Evolutionary conservation across 2,113 vertebrate genomes (phyloP), one percentile per base, ranked within the genome.

Genomic region (Synchiropus splendidus): DNA sequence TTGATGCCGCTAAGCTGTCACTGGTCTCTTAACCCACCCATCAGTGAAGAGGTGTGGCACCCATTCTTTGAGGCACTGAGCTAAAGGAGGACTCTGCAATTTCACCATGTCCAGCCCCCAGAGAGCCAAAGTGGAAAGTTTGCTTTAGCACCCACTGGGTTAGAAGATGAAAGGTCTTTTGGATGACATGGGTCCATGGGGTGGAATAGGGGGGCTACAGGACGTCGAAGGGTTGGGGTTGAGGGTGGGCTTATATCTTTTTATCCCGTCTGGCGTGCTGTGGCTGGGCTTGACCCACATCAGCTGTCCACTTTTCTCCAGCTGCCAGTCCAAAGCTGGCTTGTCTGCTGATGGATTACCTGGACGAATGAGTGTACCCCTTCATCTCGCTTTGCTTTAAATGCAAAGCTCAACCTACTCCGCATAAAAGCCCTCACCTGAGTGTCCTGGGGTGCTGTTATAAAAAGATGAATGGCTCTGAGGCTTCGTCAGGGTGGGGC

Each of bases 291-390:
- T 18, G 38, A 62, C 63, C 67, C 63, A 61, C 67, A 49, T 78
- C 80, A 83, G 78, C 78, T 81, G 78, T 83, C 71, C 68, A 45
- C 61, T 67, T 69, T 57, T 52, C 60, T 65, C 77, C 50, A 56
- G 63, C 79, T 75, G 70, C 67, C 74, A 66, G 65, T 64, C 69
- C 73, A 81, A 83, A 81, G 69, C 77, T 77, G 65, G 62, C 51
- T 77, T 80, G 80, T 83, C 80, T 81, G 71, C 75, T 62, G 45
- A 61, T 54, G 78, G 80, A 83, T 81, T 81, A 83, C 80, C 76
- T 79, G 74, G 49, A 35, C 47, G 18, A 61, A 60, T 39, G 45
- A 51, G 53, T 55, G 56, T 57, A 68, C 62, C 62, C 57, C 61
- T 70, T 65, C 47, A 52, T 58, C 51, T 46, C 50, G 33, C 61